These are phyloP conservation scores for Pygoscelis antarcticus DNA, from an alignment of 2,113 vertebrate species.

Conservation along the genomic window DNA sequence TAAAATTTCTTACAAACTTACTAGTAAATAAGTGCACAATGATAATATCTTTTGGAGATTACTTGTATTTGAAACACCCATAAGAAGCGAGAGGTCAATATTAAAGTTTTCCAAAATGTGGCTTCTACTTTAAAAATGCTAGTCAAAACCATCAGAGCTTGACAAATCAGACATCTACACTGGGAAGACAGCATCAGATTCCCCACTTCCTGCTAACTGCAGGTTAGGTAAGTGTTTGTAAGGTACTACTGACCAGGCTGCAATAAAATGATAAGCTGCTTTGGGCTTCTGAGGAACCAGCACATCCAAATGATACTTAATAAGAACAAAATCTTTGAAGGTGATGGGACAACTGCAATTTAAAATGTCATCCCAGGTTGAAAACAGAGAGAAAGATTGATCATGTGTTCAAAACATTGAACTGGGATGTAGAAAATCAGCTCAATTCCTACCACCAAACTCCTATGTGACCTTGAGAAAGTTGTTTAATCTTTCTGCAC, in stretches of 20 bases:
- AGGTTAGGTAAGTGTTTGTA: no score
- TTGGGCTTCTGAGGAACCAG: constrained; percentile 11
- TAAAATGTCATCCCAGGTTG: not conserved
- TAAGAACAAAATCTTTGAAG: not conserved
- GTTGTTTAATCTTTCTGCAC: not conserved
- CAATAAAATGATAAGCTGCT: not conserved
- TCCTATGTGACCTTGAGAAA: not conserved
- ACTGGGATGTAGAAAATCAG: not conserved
- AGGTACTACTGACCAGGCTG: not conserved
- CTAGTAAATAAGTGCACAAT: not conserved
- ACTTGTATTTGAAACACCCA: not conserved
- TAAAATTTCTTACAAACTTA: not conserved
- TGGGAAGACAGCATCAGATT: not conserved
- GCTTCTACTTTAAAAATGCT: not conserved
- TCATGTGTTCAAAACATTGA: not conserved
- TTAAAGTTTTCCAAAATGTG: not conserved
- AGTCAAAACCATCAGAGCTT: not conserved
- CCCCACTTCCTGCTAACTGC: not conserved
- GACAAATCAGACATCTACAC: not conserved
- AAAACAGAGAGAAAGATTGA: not conserved
- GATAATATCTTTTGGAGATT: not conserved
- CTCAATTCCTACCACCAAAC: not conserved
- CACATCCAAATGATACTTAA: not conserved
- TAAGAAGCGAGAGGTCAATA: not conserved
- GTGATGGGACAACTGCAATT: not conserved